Base-by-base conservation (phyloP, 2,888 invertebrate genomes). In the Tenthredo amoena region DNA sequence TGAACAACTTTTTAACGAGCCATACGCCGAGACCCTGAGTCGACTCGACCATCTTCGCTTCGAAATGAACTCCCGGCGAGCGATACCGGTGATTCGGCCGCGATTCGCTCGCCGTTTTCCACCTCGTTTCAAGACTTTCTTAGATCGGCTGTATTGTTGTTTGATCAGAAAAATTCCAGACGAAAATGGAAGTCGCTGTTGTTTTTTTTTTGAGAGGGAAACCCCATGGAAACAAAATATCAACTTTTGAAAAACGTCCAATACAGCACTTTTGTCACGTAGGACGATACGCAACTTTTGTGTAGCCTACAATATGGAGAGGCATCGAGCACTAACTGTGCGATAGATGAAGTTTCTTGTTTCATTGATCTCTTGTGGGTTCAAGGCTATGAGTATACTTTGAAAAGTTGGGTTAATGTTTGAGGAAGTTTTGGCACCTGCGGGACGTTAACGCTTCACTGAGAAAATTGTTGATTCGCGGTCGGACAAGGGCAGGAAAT, bases 1-100 rank as follows among this genome's bases (percentile, higher is more conserved):
- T 93, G 91, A 88, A 91, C 93, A 93, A 93, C 93, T 93, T 93
- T 93, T 93, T 93, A 93, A 93, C 93, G 92, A 93, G 93, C 91
- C 90, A 91, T 91, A 90, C 91, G 88, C 88, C 89, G 89, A 90
- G 90, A 90, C 89, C 89, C 89, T 89, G 91, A 88, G 91, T 88
- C 88, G 87, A 89, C 90, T 89, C 89, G 87, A 90, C 91, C 91
- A 92, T 92, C 92, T 92, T 92, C 91, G 91, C 91, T 91, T 90
- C 90, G 90, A 91, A 92, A 91, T 91, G 91, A 91, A 90, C 91
- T 90, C 91, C 90, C 91, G 89, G 91, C 91, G 89, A 90, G 90
- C 91, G 91, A 91, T 91, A 91, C 88, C 89, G 88, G 88, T 86
- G 83, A 83, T 83, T 83, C 83, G 47, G 83, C 50, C 83, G 68